Evolutionary conservation across 35 echinoderm and acorn worm genomes (phyloP), one percentile per base, ranked within the genome.

Genomic region (Stichopus chloronotus): DNA sequence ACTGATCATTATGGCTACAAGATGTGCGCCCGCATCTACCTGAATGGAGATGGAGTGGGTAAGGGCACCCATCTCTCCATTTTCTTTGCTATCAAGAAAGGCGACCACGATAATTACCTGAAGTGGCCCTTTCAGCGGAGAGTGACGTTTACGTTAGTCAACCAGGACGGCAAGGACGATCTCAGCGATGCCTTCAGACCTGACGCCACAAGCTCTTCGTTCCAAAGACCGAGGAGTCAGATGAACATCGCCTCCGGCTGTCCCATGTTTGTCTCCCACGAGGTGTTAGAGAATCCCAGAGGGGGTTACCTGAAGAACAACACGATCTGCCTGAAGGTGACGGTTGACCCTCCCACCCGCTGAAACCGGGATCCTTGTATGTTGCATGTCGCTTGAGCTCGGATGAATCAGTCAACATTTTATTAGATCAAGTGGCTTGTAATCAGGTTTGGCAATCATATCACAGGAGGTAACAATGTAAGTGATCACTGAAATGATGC

Each of bases 231-330:
- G 14, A 88, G 12, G 52, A 91, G 57, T 52, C 94, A 97, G 23
- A 93, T 97, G 94, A 97, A 97, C 57, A 93, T 95, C 16, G 96
- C 96, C 14, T 90, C 91, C 53, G 96, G 96, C 1, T 97, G 94
- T 72, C 94, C 94, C 0, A 86, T 95, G 71, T 97, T 95, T 52
- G 78, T 92, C 0, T 21, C 94, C 6, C 93, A 90, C 14, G 59
- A 79, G 6, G 25, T 92, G 12, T 54, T 96, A 19, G 72, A 84
- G 24, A 92, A 94, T 12, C 90, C 93, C 1, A 87, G 59, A 9
- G 25, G 60, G 13, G 91, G 92, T 4, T 95, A 90, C 57, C n/a
- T 93, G 22, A 90, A 61, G 61, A 91, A 90, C 81, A 86, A 95
- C 84, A 95, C 94, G 9, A 76, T 95, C 12, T 95, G 92, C n/a